These are phyloP conservation scores for Promerops cafer DNA, from an alignment of 2,113 vertebrate genomes.

Conservation along the genomic window DNA sequence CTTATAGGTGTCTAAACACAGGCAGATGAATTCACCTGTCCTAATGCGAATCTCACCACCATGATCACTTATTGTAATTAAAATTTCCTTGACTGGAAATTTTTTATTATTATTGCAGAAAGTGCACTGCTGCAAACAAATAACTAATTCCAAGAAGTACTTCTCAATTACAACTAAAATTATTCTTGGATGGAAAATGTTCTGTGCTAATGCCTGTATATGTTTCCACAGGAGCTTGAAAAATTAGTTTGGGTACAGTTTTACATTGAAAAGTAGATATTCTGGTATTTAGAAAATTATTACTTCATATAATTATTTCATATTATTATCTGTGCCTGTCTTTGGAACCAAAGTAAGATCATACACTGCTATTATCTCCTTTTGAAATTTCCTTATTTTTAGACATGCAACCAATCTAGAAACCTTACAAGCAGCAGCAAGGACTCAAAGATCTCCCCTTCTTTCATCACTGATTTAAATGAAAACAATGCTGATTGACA, in stretches of 20 bases:
- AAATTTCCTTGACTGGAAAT: background rate
- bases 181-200: background rate
- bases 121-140: background rate
- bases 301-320: background rate
- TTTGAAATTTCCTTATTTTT: background rate
- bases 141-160: background rate
- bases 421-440: background rate
- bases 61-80: background rate
- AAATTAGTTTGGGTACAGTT: background rate
- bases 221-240: background rate
- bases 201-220: background rate
- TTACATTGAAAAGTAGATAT: background rate
- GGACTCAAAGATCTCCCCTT: background rate
- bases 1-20: rapidly evolving
- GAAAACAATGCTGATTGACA: background rate
- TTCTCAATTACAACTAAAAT: background rate
- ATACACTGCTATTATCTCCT: background rate
- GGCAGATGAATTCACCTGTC: background rate
- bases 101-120: background rate
- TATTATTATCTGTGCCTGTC: background rate
- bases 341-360: background rate
- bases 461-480: background rate
- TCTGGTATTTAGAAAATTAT: background rate
- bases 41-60: background rate
- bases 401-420: background rate